These are phyloP conservation scores for Prorops nasuta DNA, from an alignment of 1,140 invertebrate species.

Conservation along the genomic window DNA sequence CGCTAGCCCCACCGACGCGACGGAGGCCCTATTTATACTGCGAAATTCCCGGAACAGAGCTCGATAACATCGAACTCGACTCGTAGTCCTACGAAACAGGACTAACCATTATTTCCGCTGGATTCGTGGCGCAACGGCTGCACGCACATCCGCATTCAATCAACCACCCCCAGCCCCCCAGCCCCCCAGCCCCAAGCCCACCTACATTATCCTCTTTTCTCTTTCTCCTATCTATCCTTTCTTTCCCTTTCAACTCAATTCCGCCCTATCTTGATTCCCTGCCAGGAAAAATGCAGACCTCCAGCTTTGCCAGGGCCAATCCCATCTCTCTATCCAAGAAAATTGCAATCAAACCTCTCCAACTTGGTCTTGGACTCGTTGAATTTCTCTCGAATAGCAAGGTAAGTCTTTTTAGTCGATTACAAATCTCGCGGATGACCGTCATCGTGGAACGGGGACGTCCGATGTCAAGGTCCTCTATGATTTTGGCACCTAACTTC, in stretches of 20 bases:
- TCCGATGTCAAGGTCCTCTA: neutral
- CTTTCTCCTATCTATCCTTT: neutral
- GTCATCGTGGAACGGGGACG: neutral
- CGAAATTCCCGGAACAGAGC: conserved; percentile 35
- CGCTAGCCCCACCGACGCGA: no score
- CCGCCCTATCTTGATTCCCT: neutral
- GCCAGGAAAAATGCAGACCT: no score
- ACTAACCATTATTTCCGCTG: conserved; percentile 33
- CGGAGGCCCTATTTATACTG: conserved; percentile 31
- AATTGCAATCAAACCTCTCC: no score
- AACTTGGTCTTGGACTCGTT: no score
- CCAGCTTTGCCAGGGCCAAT: no score
- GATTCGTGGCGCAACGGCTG: conserved; percentile 25
- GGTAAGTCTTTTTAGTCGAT: no score
- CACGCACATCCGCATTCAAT: conserved; percentile 43
- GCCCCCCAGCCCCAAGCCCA: neutral
- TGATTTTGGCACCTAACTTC: neutral
- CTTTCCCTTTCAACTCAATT: neutral
- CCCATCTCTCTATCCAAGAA: neutral
- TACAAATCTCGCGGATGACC: neutral
- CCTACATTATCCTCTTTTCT: neutral
- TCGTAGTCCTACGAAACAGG: conserved; percentile 26
- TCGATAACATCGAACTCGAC: conserved; percentile 35
- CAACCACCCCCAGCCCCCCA: conserved; percentile 8
- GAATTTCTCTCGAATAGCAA: neutral